Evolutionary conservation across 2,888 invertebrate genomes (phyloP).

Genomic region (Drosophila nr. perissopoda): DNA sequence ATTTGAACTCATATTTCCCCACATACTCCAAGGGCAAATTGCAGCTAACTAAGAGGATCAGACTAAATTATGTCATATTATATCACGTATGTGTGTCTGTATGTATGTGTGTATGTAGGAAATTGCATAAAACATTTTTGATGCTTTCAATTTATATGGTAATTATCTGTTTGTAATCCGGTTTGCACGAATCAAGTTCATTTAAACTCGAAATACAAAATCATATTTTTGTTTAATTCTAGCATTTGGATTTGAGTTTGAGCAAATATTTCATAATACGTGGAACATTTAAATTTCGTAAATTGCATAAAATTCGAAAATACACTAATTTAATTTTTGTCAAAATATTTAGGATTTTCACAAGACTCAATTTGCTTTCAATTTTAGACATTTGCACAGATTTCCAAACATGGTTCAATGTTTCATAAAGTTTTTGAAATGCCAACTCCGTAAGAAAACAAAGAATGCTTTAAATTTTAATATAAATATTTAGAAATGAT

Average conservation of each 20-base stretch:
- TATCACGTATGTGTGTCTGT: not conserved
- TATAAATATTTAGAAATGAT: not conserved
- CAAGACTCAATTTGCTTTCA: not conserved
- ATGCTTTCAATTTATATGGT: not conserved
- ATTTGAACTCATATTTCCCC: constrained; percentile 45
- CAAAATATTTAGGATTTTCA: not conserved
- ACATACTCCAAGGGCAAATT: not conserved
- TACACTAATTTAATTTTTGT: not conserved
- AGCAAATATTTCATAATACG: not conserved
- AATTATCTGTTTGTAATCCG: not conserved
- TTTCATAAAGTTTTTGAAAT: not conserved
- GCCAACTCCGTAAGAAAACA: too few relatives aligned
- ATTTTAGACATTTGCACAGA: not conserved
- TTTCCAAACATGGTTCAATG: not conserved
- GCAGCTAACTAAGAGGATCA: not conserved
- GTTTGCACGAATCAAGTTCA: not conserved
- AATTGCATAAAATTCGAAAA: not conserved
- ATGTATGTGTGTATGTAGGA: not conserved
- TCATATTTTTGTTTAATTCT: not conserved
- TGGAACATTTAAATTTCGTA: not conserved
- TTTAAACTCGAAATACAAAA: not conserved
- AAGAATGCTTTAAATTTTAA: not conserved
- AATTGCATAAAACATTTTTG: not conserved
- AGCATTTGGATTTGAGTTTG: not conserved
- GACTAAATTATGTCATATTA: not conserved